Base-by-base conservation (phyloP, 2,888 invertebrate species). In the Lissocephala sabroskyi region DNA sequence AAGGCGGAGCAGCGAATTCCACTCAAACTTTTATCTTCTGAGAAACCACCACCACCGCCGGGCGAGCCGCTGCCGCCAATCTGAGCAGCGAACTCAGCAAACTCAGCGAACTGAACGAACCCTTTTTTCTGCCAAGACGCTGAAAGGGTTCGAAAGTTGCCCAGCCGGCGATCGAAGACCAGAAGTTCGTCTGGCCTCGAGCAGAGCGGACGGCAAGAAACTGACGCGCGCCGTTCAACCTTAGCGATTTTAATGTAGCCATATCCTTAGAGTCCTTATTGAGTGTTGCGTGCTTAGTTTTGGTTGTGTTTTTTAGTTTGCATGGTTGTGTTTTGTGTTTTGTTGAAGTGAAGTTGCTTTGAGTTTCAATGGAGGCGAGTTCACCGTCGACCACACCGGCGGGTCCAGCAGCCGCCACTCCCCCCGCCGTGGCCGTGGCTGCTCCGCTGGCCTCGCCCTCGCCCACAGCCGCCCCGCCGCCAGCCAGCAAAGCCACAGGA, bases 151-250 rank as follows among this genome's bases (percentile, higher is more conserved):
- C 68, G 60, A 56, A 62, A 53, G 63, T 45, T 59, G 75, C 63
- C 67, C 77, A 73, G 45, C 52, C 49, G 54, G 56, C 60, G 56
- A 47, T 45, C 45, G 65, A 59, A 64, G 59, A 77, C 71, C 84
- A 84, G 84, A 84, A 84, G 79, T 80, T 81, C 76, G 79, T 80
- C 79, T 82, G 82, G 78, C 80, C 79, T 83, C 84, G 80, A 66
- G 68, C 76, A 79, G 80, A 82, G 71, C 80, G 82, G 82, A 78
- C 79, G 79, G 60, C 62, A 45, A 65, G 55, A 68, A 59, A 59
- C 48, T 49, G 45, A 26, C 57, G 59, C 60, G 54, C 43, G 36
- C 45, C 65, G 44, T 23, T 23, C 7, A 23, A 23, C 7, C 7
- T 23, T 5, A 23, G 23, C 23, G 23, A 23, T 23, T 23, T 23